phyloP scores from a whole-genome alignment of 2,888 invertebrate genomes.

The Ophonus ardosiacus region DNA sequence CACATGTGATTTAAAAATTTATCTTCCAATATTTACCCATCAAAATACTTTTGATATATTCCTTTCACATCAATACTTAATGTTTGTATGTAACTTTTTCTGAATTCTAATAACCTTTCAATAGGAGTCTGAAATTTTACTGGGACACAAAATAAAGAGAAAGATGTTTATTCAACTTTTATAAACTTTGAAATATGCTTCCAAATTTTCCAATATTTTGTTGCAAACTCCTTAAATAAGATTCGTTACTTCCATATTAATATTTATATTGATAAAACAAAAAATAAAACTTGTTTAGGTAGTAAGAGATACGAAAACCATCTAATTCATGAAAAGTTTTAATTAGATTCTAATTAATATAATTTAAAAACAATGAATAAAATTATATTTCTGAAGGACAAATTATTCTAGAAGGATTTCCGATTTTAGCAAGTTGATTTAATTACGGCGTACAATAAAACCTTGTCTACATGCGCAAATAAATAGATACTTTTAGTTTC shows the following conservation, averaged over 20 bases:
- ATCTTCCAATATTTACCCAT: conserved; percentile 29
- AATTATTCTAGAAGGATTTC: no score
- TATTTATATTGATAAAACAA: not conserved
- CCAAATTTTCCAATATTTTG: not conserved
- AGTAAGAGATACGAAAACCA: no score
- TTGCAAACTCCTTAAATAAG: not conserved
- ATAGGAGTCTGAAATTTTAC: not conserved
- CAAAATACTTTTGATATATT: conserved; percentile 16
- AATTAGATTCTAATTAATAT: no score
- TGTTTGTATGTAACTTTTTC: not conserved
- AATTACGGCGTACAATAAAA: no score
- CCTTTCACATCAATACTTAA: conserved; percentile 21
- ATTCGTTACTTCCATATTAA: not conserved
- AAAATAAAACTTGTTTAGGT: no score
- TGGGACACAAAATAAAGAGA: not conserved
- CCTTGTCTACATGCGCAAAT: no score
- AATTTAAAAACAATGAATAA: no score
- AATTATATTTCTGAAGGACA: no score
- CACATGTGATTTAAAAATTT: conserved; percentile 35
- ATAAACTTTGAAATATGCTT: not conserved
- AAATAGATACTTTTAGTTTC: no score
- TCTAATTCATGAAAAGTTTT: no score
- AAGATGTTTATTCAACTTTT: not conserved
- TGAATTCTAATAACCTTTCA: conserved; percentile 4
- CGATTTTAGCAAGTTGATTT: no score